These are phyloP conservation scores for Lasioglossum marginatum DNA, from an alignment of 2,888 invertebrate genomes.

Conservation along the genomic window DNA sequence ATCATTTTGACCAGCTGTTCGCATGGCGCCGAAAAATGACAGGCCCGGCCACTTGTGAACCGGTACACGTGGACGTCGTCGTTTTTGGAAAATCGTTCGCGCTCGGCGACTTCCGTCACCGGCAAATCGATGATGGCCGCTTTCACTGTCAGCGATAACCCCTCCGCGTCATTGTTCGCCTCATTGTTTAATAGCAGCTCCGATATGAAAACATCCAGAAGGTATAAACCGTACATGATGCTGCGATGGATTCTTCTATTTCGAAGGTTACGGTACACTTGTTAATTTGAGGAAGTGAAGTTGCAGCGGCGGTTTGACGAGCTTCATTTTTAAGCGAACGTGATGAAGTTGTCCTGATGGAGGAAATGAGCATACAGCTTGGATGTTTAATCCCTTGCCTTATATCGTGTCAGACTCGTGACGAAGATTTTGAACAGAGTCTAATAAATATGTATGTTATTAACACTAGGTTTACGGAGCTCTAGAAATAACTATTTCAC, in stretches of 20 bases:
- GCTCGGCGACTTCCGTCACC: slow-evolving; percentile 40
- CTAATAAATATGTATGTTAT: too few relatives aligned
- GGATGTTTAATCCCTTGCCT: too few relatives aligned
- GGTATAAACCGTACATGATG: slow-evolving; percentile 61
- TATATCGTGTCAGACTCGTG: too few relatives aligned
- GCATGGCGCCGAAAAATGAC: slow-evolving; percentile 58
- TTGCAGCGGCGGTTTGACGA: background rate
- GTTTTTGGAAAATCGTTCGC: slow-evolving; percentile 9
- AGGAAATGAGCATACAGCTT: too few relatives aligned
- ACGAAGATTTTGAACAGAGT: too few relatives aligned
- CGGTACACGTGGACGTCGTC: slow-evolving; percentile 40
- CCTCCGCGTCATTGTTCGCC: slow-evolving; percentile 60
- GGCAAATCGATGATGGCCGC: slow-evolving; percentile 63
- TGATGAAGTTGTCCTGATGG: background rate
- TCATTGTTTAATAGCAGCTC: slow-evolving; percentile 53
- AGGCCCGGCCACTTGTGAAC: slow-evolving; percentile 60
- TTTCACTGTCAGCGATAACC: slow-evolving; percentile 39
- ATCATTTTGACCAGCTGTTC: slow-evolving; percentile 54
- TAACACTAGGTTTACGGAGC: too few relatives aligned
- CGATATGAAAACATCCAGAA: slow-evolving; percentile 58
- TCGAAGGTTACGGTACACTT: slow-evolving; percentile 45
- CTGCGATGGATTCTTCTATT: background rate
- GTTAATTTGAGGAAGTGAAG: slow-evolving; percentile 36
- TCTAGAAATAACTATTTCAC: too few relatives aligned
- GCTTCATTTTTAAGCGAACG: background rate